Base-by-base conservation (phyloP, 2,113 vertebrate genomes). In the Corydoras sp. region DNA sequence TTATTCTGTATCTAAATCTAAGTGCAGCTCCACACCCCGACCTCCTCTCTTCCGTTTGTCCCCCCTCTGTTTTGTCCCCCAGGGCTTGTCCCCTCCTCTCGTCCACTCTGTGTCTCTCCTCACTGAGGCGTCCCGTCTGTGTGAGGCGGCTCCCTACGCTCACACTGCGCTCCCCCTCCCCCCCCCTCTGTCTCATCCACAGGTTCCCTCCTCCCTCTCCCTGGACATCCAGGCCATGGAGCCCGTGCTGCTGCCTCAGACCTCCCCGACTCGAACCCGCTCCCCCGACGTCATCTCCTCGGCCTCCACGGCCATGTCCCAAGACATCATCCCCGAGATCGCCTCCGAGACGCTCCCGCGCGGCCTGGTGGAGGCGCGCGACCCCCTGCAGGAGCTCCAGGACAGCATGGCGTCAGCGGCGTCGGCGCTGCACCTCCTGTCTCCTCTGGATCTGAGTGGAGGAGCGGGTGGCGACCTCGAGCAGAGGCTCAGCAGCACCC, bases 201-300 rank as follows among this genome's bases (percentile, higher is more conserved):
- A 89, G 88, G 74, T 73, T 67, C 79, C 90, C 48, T 84, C 90
- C 50, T 84, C 91, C 51, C 84, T 94, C 2, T 81, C 85, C 0
- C 82, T 95, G 65, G 96, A 96, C 71, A 81, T 87, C 59, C 92
- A 93, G 80, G 87, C 91, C 48, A 84, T 94, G 65, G 95, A 97
- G 67, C 89, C 93, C 3, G 88, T 96, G 74, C 87, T 94, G 69
- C 86, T 92, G 5, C 87, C 91, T 0, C 90, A 96, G 83, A 86
- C 93, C 9, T 99, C 96, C 12, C 96, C 96, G 0, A 98, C 94
- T 14, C 89, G 95, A 0, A 92, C 94, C 29, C 95, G 97, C 56
- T 99, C 97, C 0, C 97, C 97, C 0, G 97, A 99, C 0, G 97
- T 99, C 77, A 98, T 99, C 81, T 99, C 97, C 58, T 99, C 96